Evolutionary conservation across 1,140 invertebrate genomes (phyloP), one percentile per base, ranked within the genome.

Genomic region (Pollicipes pollicipes): DNA sequence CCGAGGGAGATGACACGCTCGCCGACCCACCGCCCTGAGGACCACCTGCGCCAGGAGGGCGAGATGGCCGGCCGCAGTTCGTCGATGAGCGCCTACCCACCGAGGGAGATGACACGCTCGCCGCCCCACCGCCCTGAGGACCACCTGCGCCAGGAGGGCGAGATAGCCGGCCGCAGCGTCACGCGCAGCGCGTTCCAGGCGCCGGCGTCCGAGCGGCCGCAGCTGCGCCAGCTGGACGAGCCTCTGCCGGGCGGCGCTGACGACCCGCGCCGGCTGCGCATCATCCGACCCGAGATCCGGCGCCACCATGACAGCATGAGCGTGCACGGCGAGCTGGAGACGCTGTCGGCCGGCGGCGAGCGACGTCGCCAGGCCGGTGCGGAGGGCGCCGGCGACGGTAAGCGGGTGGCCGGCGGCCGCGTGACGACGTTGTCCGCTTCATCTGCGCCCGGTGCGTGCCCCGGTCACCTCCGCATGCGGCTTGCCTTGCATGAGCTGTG

Each of bases 41-140:
- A 85, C 73, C 82, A 85, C 73, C 76, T 85, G 8, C 82, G 82
- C 30, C 76, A 81, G 26, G 84, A 85, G 69, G 84, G 84, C 13
- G 83, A 84, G 24, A 69, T 37, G 28, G 66, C 70, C 16, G 45
- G 45, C n/a, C n/a, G n/a, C n/a, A n/a, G n/a, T n/a, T n/a, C n/a
- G n/a, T n/a, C n/a, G n/a, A n/a, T n/a, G n/a, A n/a, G n/a, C n/a
- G n/a, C n/a, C 45, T 58, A 21, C 45, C 45, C 45, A 21, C 45
- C 45, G 21, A 10, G 45, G 13, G 13, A 21, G 45, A 21, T 24
- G n/a, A 21, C 13, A 3, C 45, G 24, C 45, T 10, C 45, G 13
- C 13, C 3, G 13, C 45, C 45, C 13, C 10, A 10, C 2, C 45
- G 24, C 45, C 45, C 45, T 2, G 13, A 10, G 10, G 84, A 85